Evolutionary conservation across 2,797 vertebrate genomes (phyloP).

Genomic region (Rhinophrynus dorsalis): DNA sequence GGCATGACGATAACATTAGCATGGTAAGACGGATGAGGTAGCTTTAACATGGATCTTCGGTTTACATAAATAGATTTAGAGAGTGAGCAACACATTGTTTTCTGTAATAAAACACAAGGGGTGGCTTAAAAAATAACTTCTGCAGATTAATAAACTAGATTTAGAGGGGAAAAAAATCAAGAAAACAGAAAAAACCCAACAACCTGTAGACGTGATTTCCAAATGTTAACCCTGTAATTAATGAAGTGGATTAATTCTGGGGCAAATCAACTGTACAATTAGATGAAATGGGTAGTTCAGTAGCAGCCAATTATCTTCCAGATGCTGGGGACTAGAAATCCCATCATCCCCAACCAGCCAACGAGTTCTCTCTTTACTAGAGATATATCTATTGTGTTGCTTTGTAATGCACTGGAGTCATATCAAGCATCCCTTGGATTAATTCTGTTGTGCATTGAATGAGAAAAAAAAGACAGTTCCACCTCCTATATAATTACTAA

Average conservation of each 20-base stretch:
- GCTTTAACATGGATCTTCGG: constrained; percentile 12
- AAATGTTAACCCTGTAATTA: too few relatives aligned
- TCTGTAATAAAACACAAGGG: neutral
- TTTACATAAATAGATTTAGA: neutral
- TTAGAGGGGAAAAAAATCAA: neutral
- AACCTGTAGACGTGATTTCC: neutral
- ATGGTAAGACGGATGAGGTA: constrained; percentile 8
- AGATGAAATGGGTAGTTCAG: too few relatives aligned
- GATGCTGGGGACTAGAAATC: too few relatives aligned
- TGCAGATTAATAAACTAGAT: constrained; percentile 1
- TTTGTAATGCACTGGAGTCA: too few relatives aligned
- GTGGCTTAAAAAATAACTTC: neutral
- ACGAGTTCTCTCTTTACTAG: too few relatives aligned
- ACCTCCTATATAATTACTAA: constrained; percentile 1
- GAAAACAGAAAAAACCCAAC: neutral
- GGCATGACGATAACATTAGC: constrained; percentile 23
- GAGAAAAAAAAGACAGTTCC: neutral
- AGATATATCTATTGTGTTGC: too few relatives aligned
- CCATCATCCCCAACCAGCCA: too few relatives aligned
- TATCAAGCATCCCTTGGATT: too few relatives aligned
- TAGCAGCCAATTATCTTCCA: too few relatives aligned
- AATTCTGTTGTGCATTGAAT: too few relatives aligned
- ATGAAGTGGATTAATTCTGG: too few relatives aligned
- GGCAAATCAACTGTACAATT: too few relatives aligned
- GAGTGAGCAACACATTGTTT: neutral